Percentiles rank a stretch among this genome's conserved stretches.
Conservation (phyloP, 2,797 vertebrate genomes). For the Peromyscus attwateri region DNA sequence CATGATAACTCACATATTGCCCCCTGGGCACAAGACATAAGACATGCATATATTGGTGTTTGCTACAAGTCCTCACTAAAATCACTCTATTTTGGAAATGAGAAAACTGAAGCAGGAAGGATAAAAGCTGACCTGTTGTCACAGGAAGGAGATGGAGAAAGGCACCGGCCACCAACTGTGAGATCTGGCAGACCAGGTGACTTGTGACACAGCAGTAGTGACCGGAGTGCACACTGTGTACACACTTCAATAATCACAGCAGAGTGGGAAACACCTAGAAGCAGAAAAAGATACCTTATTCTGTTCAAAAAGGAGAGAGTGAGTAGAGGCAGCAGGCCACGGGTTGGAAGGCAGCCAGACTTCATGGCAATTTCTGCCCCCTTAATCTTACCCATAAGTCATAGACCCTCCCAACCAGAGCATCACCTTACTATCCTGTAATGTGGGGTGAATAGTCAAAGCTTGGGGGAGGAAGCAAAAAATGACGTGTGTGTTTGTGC, state of each 20-base stretch:
- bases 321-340: neutral
- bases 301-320: neutral
- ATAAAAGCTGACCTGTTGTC: neutral
- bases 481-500: too few species aligned
- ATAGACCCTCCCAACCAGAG: neutral
- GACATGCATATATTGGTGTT: fast-evolving
- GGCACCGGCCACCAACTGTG: neutral
- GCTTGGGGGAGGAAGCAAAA: neutral
- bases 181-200: neutral
- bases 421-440: neutral
- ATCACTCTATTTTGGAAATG: neutral
- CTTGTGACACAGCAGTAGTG: neutral
- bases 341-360: neutral
- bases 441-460: neutral
- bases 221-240: neutral
- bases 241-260: neutral
- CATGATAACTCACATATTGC: neutral
- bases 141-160: neutral
- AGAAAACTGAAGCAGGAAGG: neutral
- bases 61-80: neutral
- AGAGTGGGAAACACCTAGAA: neutral
- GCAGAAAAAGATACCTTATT: neutral
- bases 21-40: too few species aligned
- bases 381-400: neutral
- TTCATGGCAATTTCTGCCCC: neutral